phyloP scores from a whole-genome alignment of 1,140 invertebrate species.

The Melitaea cinxia region DNA sequence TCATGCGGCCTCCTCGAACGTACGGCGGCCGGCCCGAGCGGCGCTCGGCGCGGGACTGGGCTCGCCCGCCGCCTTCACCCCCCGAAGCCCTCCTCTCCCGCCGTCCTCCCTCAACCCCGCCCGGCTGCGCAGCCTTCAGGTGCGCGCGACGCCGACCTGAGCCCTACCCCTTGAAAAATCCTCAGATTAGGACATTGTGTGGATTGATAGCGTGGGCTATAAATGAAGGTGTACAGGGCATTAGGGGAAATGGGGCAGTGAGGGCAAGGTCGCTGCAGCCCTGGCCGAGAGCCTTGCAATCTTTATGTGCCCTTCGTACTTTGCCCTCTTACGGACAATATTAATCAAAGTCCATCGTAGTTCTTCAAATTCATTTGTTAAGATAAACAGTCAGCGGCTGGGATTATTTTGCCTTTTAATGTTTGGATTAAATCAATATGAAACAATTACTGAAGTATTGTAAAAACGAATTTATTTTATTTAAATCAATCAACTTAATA shows the following conservation, averaged over 20 bases:
- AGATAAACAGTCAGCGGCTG: not conserved
- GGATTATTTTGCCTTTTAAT: not conserved
- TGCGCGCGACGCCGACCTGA: conserved; percentile 63
- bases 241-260: conserved; percentile 50
- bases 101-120: conserved; percentile 33
- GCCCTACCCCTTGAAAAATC: conserved; percentile 68
- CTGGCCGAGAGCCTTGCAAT: conserved; percentile 12
- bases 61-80: conserved; percentile 46
- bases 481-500: too few species aligned
- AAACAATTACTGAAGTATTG: not conserved
- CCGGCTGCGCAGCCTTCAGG: conserved; percentile 64
- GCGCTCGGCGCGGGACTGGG: conserved; percentile 73
- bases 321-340: conserved; percentile 31
- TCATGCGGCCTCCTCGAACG: conserved; percentile 63
- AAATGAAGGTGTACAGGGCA: conserved; percentile 40
- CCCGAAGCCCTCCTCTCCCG: conserved; percentile 32
- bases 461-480: too few species aligned
- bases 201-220: conserved; percentile 25
- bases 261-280: conserved; percentile 68
- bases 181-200: conserved; percentile 44
- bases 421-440: not conserved
- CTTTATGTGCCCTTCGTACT: conserved; percentile 49
- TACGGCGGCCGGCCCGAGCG: conserved; percentile 67
- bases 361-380: conserved; percentile 39
- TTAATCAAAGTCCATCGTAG: conserved; percentile 42